These are phyloP conservation scores for Steinernema hermaphroditum DNA, from an alignment of 2,888 invertebrate species.

Conservation along the genomic window DNA sequence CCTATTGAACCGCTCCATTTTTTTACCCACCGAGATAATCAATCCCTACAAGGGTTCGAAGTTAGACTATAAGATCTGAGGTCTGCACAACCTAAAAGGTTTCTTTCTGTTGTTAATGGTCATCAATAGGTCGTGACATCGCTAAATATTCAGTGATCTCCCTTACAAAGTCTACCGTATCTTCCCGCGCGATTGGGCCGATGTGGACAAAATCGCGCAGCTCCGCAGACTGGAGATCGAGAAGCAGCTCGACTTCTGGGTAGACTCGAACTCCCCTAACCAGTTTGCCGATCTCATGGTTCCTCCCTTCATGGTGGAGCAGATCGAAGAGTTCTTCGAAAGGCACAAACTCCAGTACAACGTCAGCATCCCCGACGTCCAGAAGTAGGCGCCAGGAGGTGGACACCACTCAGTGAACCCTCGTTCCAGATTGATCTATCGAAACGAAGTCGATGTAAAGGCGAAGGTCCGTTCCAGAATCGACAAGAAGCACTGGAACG, in stretches of 20 bases:
- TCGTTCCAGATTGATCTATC: constrained; percentile 34
- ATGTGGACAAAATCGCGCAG: constrained; percentile 31
- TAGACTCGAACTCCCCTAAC: constrained; percentile 47
- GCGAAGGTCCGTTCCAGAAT: neutral
- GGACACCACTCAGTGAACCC: constrained; percentile 10
- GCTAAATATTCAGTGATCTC: constrained; percentile 29
- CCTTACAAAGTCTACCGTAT: constrained; percentile 40
- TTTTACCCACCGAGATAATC: too few relatives aligned
- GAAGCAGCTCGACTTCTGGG: constrained; percentile 62
- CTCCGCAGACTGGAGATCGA: constrained; percentile 16
- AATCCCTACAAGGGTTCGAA: too few relatives aligned
- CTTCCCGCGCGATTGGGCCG: constrained; percentile 38
- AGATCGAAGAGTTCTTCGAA: constrained; percentile 37
- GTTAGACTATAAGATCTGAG: too few relatives aligned
- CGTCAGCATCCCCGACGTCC: constrained; percentile 58
- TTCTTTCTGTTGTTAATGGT: too few relatives aligned
- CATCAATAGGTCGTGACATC: too few relatives aligned
- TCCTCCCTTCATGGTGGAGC: constrained; percentile 35
- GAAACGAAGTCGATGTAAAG: constrained; percentile 28
- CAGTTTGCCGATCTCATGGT: constrained; percentile 56
- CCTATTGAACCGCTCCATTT: too few relatives aligned
- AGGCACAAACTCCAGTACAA: constrained; percentile 45
- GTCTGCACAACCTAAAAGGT: too few relatives aligned
- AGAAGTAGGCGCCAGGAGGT: constrained; percentile 39
- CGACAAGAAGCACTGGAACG: constrained; percentile 17